Base-by-base conservation (phyloP, 2,113 vertebrate species). In the Calypte anna region DNA sequence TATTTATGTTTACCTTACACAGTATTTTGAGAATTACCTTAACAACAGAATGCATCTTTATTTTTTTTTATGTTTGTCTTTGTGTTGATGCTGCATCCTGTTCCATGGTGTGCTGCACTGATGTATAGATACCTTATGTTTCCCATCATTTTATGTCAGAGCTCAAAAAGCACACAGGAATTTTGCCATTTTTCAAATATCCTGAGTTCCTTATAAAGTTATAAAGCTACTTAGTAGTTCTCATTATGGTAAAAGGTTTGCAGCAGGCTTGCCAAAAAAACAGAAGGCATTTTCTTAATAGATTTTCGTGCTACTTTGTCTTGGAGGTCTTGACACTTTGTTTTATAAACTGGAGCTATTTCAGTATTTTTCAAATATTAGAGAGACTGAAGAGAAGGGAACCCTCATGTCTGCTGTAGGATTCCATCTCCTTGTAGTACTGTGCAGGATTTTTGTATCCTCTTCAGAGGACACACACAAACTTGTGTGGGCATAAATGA, bases 31-130 rank as follows among this genome's bases (percentile, higher is more conserved):
- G 51, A 88, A 55, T 72, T 76, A 88, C 31, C 67, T 64, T 53
- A 90, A 87, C 51, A 96, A 95, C 96, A 88, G 86, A 69, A 68
- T 43, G 82, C 40, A 43, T 90, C 62, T 90, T 36, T 82, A 51
- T 75, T 90, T 95, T 94, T 90, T 95, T 94, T 96, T 75, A 58
- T 33, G 55, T 77, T 94, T 86, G 38, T 68, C 63, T 92, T 67
- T 87, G 16, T 79, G 63, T 82, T 72, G 76, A 48, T 38, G 50
- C 25, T 83, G 43, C 33, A 19, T 23, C 53, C 59, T 50, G 38
- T 67, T 78, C 38, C 85, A 51, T 30, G 84, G 40, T n/a, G 15
- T 48, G 33, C 27, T 96, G 96, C 91, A 74, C 81, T 23, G 44
- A 68, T 57, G 46, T 16, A 55, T 63, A 3, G 40, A 40, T 40